Conservation (phyloP, 2,113 vertebrate species). For the Oreochromis spilurus region DNA sequence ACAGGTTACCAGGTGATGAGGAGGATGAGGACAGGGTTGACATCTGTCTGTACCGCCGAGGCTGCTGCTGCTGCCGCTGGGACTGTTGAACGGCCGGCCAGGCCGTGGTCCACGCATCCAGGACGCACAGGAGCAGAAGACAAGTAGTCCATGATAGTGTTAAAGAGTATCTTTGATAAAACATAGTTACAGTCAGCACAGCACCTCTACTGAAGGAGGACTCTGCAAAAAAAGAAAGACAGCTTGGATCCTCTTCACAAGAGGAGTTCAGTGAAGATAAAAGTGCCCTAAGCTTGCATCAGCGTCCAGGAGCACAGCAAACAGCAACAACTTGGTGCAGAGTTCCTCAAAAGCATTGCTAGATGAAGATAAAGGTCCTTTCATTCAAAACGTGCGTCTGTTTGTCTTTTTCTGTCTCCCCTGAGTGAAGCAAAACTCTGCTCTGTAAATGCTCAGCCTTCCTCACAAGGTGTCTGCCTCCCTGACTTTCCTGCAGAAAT, state of each 20-base stretch:
- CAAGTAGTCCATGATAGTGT: conserved; percentile 45
- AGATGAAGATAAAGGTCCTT: conserved; percentile 3
- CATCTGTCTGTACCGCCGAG: conserved; percentile 50
- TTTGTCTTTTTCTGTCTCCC: conserved; percentile 9
- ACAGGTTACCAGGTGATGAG: conserved; percentile 47
- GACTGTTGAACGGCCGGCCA: conserved; percentile 22
- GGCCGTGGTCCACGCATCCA: conserved; percentile 45
- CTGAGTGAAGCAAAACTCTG: conserved; percentile 2
- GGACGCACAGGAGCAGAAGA: conserved; percentile 45
- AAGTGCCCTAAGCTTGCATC: conserved; percentile 8
- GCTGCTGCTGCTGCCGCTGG: conserved; percentile 25
- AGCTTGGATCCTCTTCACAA: not conserved
- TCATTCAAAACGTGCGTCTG: conserved; percentile 15
- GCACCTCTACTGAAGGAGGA: not conserved
- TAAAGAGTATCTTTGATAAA: conserved; percentile 32
- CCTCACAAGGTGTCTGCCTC: not conserved
- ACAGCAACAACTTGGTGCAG: conserved; percentile 10
- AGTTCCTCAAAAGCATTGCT: conserved; percentile 61
- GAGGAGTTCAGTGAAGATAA: not conserved
- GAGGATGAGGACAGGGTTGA: not conserved
- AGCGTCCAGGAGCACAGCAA: conserved; percentile 9
- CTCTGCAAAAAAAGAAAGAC: not conserved
- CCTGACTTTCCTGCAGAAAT: not conserved
- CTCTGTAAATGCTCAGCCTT: conserved; percentile 16
- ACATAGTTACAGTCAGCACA: conserved; percentile 50